Evolutionary conservation across 2,888 invertebrate genomes (phyloP).

Genomic region (Caenorhabditis angaria): DNA sequence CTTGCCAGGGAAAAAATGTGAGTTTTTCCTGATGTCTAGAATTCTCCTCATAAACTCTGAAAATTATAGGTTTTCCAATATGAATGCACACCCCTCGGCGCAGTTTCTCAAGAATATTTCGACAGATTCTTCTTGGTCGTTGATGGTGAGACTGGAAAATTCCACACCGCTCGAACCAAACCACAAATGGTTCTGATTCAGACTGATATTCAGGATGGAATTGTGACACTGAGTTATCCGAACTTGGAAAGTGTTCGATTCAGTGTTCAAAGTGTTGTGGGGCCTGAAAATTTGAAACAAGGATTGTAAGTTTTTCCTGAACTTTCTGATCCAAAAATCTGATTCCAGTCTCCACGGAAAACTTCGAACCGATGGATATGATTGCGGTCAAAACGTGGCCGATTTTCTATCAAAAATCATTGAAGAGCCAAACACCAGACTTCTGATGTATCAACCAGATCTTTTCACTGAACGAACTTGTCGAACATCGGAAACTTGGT

Average conservation of each 20-base stretch:
- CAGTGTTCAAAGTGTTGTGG: constrained; percentile 35
- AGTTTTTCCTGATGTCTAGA: no score
- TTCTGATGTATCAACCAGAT: constrained; percentile 57
- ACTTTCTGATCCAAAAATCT: not conserved
- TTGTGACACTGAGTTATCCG: constrained; percentile 34
- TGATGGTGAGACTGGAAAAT: constrained; percentile 49
- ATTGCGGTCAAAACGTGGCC: constrained; percentile 64
- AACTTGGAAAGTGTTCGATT: constrained; percentile 26
- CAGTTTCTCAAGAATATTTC: constrained; percentile 41
- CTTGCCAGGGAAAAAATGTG: constrained; percentile 62
- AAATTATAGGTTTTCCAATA: constrained; percentile 61
- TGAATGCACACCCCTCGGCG: constrained; percentile 56
- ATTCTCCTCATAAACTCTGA: no score
- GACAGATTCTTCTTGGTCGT: constrained; percentile 63
- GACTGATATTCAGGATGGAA: constrained; percentile 38
- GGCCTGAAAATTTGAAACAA: constrained; percentile 34
- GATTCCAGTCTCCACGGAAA: constrained; percentile 53
- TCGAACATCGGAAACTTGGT: constrained; percentile 43
- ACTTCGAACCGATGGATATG: constrained; percentile 61
- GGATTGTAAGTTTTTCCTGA: constrained; percentile 40
- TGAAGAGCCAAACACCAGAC: constrained; percentile 48
- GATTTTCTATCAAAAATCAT: constrained; percentile 51
- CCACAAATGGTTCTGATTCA: constrained; percentile 53
- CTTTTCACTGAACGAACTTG: constrained; percentile 64
- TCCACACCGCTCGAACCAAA: constrained; percentile 47